phyloP scores from a whole-genome alignment of 2,797 vertebrate genomes.

The Urophycis tenuis region DNA sequence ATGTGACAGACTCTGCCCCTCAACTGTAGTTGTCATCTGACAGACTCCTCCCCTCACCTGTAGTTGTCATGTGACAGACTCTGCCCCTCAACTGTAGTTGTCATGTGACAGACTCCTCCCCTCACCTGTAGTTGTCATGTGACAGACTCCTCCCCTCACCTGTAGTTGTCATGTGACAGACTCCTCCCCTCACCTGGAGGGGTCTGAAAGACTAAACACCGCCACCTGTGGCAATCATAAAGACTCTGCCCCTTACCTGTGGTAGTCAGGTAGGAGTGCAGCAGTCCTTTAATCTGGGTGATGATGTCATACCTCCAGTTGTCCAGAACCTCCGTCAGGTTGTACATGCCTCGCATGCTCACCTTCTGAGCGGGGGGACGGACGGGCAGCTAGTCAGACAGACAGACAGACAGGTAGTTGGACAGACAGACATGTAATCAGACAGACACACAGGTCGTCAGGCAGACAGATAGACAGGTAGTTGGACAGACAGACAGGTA shows the following conservation, averaged over 20 bases:
- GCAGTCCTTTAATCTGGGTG: slow-evolving; percentile 62
- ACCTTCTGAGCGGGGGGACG: slow-evolving; percentile 65
- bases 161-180: neutral
- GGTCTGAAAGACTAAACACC: neutral
- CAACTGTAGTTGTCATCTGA: no score
- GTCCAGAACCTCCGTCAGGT: slow-evolving; percentile 73
- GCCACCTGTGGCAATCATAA: neutral
- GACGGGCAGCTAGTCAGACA: neutral
- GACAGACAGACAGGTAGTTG: neutral
- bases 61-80: no score
- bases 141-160: neutral
- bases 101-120: no score
- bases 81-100: no score
- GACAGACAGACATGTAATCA: neutral
- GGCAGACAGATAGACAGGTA: neutral
- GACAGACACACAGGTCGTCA: no score
- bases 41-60: no score
- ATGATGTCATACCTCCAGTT: slow-evolving; percentile 77
- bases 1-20: neutral
- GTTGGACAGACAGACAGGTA: neutral
- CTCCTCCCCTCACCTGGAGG: neutral
- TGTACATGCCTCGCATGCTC: slow-evolving; percentile 67
- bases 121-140: neutral
- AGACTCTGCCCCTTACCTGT: slow-evolving; percentile 57
- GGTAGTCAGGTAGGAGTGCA: slow-evolving; percentile 74